Conservation (phyloP, 2,888 invertebrate species). For the Nymphalis urticae region DNA sequence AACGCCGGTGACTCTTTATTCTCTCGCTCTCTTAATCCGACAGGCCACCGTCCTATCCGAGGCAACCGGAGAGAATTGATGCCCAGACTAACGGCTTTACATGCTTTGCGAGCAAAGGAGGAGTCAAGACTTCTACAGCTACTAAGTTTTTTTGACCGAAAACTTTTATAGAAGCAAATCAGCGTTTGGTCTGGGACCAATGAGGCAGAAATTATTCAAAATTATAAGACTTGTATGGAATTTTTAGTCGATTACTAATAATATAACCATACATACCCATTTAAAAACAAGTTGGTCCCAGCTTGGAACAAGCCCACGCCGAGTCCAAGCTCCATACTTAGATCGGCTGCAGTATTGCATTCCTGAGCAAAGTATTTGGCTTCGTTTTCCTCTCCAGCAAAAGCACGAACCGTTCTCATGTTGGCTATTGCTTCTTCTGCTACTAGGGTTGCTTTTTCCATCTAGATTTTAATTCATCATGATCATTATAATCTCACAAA, state of each 20-base stretch:
- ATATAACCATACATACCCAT: constrained; percentile 79
- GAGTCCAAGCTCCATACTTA: constrained; percentile 90
- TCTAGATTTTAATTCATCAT: constrained; percentile 65
- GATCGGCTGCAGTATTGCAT: constrained; percentile 85
- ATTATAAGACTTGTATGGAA: too few relatives aligned
- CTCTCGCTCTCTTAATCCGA: too few relatives aligned
- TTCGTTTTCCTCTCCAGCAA: constrained; percentile 95
- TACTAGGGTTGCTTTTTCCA: constrained; percentile 92
- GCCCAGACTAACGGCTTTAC: too few relatives aligned
- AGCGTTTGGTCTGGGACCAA: too few relatives aligned
- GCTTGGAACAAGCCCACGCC: constrained; percentile 97
- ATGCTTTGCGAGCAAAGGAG: too few relatives aligned
- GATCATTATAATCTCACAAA: not conserved
- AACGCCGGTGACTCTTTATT: too few relatives aligned
- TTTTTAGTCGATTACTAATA: not conserved
- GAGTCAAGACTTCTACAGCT: too few relatives aligned
- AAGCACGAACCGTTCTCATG: constrained; percentile 95
- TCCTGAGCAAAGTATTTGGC: constrained; percentile 86
- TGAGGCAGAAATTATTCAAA: too few relatives aligned
- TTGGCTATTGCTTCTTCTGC: constrained; percentile 97
- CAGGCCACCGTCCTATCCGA: too few relatives aligned
- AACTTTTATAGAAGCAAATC: too few relatives aligned
- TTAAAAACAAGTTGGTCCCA: constrained; percentile 91
- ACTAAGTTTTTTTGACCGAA: too few relatives aligned
- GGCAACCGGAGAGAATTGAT: too few relatives aligned